Conservation (phyloP, 2,113 vertebrate genomes). For the Prunella himalayana region DNA sequence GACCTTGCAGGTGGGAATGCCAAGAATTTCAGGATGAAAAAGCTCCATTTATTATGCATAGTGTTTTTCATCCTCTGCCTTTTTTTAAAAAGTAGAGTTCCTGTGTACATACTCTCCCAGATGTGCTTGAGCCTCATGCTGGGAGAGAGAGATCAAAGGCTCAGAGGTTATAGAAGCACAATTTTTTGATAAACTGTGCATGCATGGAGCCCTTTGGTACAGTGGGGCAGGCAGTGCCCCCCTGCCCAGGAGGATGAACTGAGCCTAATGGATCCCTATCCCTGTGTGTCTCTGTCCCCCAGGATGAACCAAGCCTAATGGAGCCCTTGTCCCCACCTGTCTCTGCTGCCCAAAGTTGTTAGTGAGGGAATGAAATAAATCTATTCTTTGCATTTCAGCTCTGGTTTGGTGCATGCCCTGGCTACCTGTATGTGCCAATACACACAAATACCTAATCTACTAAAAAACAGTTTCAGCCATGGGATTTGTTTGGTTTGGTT, state of each 20-base stretch:
- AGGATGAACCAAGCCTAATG: neutral
- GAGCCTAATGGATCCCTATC: neutral
- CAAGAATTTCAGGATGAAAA: neutral
- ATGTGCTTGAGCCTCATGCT: neutral
- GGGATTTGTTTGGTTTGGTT: neutral
- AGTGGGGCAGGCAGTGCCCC: neutral
- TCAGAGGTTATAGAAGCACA: neutral
- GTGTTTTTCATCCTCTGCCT: neutral
- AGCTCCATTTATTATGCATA: neutral
- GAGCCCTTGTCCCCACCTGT: rapidly evolving
- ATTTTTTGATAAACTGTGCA: neutral
- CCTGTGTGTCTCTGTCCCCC: too few relatives aligned
- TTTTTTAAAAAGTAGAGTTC: neutral
- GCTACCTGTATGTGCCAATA: neutral
- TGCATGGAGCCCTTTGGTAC: neutral
- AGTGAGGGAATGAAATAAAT: neutral
- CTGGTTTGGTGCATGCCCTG: neutral
- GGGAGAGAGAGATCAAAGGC: neutral
- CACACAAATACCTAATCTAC: neutral
- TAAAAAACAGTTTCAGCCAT: neutral
- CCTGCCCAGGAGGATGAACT: neutral
- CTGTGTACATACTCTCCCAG: neutral
- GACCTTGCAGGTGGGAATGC: neutral
- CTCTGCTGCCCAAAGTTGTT: rapidly evolving
- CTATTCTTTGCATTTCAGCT: neutral